phyloP scores from a whole-genome alignment of 2,797 vertebrate species.

The Paguma larvata region DNA sequence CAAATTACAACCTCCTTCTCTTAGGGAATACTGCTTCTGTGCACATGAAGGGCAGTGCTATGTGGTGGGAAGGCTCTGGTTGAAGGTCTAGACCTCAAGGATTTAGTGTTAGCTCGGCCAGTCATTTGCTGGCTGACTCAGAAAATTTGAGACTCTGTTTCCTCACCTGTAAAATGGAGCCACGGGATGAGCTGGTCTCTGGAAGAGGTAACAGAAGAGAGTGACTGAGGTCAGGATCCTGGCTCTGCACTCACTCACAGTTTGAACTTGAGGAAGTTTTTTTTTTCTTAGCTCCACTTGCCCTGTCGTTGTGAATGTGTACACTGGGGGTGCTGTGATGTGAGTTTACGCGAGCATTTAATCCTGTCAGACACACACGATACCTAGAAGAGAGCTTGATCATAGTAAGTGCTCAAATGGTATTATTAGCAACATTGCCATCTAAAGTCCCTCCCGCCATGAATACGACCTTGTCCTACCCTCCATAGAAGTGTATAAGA shows the following conservation, averaged over 20 bases:
- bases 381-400: neutral
- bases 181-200: neutral
- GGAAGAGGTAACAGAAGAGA: neutral
- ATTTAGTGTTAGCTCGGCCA: neutral
- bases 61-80: neutral
- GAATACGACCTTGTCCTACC: neutral
- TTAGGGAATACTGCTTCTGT: neutral
- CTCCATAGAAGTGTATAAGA: neutral
- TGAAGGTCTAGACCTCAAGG: neutral
- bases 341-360: neutral
- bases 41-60: neutral
- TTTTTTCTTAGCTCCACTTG: neutral
- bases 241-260: neutral
- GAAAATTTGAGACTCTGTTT: neutral
- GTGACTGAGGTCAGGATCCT: neutral
- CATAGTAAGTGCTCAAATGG: neutral
- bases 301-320: neutral
- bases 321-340: neutral
- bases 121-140: neutral
- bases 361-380: neutral
- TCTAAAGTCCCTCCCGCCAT: neutral
- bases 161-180: neutral
- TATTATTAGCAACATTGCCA: neutral
- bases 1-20: neutral
- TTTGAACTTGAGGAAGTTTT: neutral